Evolutionary conservation across 1,140 invertebrate genomes (phyloP).

Genomic region (Chironomus tepperi): DNA sequence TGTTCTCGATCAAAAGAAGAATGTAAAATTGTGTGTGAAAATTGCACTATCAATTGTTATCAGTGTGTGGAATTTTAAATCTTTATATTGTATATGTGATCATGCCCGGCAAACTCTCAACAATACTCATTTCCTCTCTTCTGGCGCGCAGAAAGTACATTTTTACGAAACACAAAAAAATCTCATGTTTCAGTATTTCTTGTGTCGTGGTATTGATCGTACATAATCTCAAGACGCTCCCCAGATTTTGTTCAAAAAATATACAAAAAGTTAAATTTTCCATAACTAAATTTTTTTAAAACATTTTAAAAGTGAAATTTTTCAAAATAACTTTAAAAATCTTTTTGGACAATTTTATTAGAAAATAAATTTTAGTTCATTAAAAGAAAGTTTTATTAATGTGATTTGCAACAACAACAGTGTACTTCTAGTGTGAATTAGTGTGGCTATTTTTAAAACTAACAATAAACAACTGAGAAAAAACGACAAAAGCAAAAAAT

Average conservation of each 20-base stretch:
- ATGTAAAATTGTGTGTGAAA: background rate
- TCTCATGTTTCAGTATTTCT: slow-evolving; percentile 16
- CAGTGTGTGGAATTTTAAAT: background rate
- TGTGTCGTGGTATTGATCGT: slow-evolving; percentile 18
- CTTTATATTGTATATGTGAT: background rate
- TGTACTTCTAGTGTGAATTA: slow-evolving; percentile 7
- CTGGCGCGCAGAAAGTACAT: background rate
- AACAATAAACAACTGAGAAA: slow-evolving; percentile 1
- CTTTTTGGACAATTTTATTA: no score
- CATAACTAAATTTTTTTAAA: background rate
- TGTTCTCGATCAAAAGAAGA: background rate
- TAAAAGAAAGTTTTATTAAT: background rate
- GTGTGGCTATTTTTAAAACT: slow-evolving; percentile 10
- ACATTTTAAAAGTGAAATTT: background rate
- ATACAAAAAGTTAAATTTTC: background rate
- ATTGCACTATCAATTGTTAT: slow-evolving; percentile 9
- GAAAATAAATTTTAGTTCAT: background rate
- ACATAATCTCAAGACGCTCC: background rate
- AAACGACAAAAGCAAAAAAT: background rate
- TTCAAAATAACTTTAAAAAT: no score
- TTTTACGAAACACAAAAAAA: background rate
- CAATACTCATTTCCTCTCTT: background rate
- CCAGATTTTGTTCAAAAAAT: background rate
- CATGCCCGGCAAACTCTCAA: background rate
- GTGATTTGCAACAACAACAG: background rate